Percentiles rank a stretch among this genome's conserved stretches.
These are phyloP conservation scores for Mythimna lalbum DNA, from an alignment of 2,888 invertebrate genomes.

Conservation along the genomic window DNA sequence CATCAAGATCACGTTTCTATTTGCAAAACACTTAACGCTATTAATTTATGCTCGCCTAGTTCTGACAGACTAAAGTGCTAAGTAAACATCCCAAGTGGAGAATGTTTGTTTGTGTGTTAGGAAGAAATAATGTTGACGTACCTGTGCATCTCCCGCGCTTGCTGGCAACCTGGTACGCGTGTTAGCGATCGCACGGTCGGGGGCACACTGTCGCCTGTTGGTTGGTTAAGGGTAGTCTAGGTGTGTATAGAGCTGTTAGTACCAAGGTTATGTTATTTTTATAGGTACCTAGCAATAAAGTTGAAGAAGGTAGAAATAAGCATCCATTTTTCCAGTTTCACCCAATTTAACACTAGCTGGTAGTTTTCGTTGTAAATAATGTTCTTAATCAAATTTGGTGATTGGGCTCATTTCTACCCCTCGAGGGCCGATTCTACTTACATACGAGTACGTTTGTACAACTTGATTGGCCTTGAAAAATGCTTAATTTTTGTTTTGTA, in stretches of 20 bases:
- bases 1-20: constrained; percentile 21
- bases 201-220: constrained; percentile 79
- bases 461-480: too few species aligned
- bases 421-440: too few species aligned
- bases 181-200: constrained; percentile 68
- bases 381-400: too few species aligned
- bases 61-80: constrained; percentile 32
- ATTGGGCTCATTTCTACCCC: too few species aligned
- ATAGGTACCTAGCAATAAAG: too few species aligned
- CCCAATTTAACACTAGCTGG: neutral
- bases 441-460: too few species aligned
- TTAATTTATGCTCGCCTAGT: constrained; percentile 40
- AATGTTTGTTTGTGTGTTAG: constrained; percentile 53
- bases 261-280: constrained; percentile 33
- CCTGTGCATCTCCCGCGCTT: constrained; percentile 76
- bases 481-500: too few species aligned
- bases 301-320: neutral
- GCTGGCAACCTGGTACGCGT: constrained; percentile 62
- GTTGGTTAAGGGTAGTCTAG: constrained; percentile 72
- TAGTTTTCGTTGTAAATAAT: neutral
- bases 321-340: neutral
- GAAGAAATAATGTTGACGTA: constrained; percentile 64
- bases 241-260: constrained; percentile 74
- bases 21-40: constrained; percentile 21
- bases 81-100: constrained; percentile 27